Evolutionary conservation across 2,888 invertebrate genomes (phyloP), one percentile per base, ranked within the genome.

Genomic region (Netelia fuscicornis): DNA sequence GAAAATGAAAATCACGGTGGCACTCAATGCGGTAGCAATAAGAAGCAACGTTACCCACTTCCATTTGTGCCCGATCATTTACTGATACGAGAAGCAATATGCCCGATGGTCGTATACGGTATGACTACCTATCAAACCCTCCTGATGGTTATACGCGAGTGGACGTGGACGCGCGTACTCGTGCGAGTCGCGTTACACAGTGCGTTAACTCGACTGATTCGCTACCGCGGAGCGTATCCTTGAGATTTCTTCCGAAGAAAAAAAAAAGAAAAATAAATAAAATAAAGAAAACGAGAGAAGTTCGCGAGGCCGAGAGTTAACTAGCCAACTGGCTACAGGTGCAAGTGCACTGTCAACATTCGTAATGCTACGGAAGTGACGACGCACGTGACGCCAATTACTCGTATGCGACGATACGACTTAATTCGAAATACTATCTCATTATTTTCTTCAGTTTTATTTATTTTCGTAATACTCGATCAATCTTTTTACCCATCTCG

Each of bases 21-120:
- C 72, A 72, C 72, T 72, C 52, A 72, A 72, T n/a, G 72, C 72
- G 17, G 56, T 56, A 67, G 23, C 48, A 67, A 67, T n/a, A 67
- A 48, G 67, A 42, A 48, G 48, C 23, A 67, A 17, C 48, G 48
- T 67, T 67, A 48, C 20, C 84, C 75, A 86, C 86, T 88, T 86
- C 88, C 89, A 90, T 90, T 90, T 90, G 89, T 89, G 88, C 84
- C 88, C 79, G 89, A 90, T 90, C 87, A 89, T 87, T 90, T 88
- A 87, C 87, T 87, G 90, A 90, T 90, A 90, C 83, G 84, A 85
- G 86, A 85, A 79, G 23, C 48, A 20, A 67, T 67, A 37, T 67
- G 48, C 67, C 48, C 48, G 64, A 65, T 65, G n/a, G 42, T 17
- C 6, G 17, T 23, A 65, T 42, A 17, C 48, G 13, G 13, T 48